Evolutionary conservation across 1,140 invertebrate genomes (phyloP), one percentile per base, ranked within the genome.

Genomic region (Sarcophaga peregrina): DNA sequence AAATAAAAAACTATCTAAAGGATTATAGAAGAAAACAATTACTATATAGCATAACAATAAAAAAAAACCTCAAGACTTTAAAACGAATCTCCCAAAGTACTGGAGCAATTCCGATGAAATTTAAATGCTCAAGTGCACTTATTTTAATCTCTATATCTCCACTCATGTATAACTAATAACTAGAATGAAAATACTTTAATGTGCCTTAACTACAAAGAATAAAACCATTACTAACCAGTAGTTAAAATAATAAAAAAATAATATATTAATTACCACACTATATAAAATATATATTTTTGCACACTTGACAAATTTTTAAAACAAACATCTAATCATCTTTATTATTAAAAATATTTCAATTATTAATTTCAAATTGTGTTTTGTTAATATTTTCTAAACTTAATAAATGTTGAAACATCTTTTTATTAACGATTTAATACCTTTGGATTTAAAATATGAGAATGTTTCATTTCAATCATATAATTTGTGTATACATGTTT

Each of bases 201-300:
- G 75, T 78, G 75, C 75, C 75, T 78, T 78, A 52, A 68, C 25
- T 73, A 74, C 45, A 76, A 20, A 20, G 1, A 76, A 47, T 48
- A 78, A 17, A 68, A 68, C 62, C 62, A 68, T 20, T 20, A 25
- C 7, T 76, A 76, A 76, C 46, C 15, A 76, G 62, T 68, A 68
- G 62, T 68, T 68, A 68, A 68, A 68, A 68, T 68, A 37, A 37
- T 68, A 25, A 20, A 7, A 68, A 68, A 20, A 20, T 20, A 68
- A n/a, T 68, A 62, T 15, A 62, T 62, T 62, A 5, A 62, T 15
- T 5, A 62, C 58, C 17, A 6, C 20, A 72, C 62, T 72, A 72
- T 72, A 25, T 72, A 72, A 25, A 17, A 25, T 25, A 25, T 25
- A 20, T 62, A 10, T 62, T n/a, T 62, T n/a, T n/a, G 58, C 58